Base-by-base conservation (phyloP, 2,113 vertebrate species). In the Lonchura striata region DNA sequence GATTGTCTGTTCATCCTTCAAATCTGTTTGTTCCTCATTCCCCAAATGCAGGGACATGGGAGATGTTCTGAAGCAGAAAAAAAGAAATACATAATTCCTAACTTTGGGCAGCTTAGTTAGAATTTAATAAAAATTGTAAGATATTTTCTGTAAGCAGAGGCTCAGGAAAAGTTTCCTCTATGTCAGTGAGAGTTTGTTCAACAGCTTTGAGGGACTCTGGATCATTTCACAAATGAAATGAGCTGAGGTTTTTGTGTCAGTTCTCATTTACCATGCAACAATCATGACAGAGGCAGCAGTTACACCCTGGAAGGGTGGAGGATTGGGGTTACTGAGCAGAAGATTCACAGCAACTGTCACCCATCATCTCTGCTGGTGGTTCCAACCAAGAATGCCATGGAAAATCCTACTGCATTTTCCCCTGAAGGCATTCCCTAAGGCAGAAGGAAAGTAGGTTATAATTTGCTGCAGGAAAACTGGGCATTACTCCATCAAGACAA, bases 391-490 rank as follows among this genome's bases (percentile, higher is more conserved):
- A 83, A 93, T 42, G 79, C 71, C 82, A 71, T 24, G 76, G 92
- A 93, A 96, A 95, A 91, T 82, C 85, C 71, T 23, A 44, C 56
- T 7, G 2, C 52, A 72, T 91, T 82, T 88, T 47, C 64, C 89
- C 56, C 79, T 60, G 52, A 85, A 91, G 68, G 79, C 82, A 90
- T 91, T 87, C 84, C 68, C 64, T 78, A 30, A 90, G 79, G 90
- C 79, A 90, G 68, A 80, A 86, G 71, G 70, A 87, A 95, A 95
- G 81, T 54, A 93, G 66, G 71, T 57, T 93, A 81, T 78, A 90
- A 95, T 89, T 91, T 82, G 79, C 88, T 92, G 88, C 71, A 81
- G 68, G 82, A 96, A 95, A 93, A 92, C 52, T 33, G 56, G 72
- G 91, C 68, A 85, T 25, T 37, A 64, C 4, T 83, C 78, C 81